A percentile compares a stretch with the other conserved stretches of the same genome.
phyloP scores from a whole-genome alignment of 64 coral and sea anemone species.

The Orbicella faveolata region DNA sequence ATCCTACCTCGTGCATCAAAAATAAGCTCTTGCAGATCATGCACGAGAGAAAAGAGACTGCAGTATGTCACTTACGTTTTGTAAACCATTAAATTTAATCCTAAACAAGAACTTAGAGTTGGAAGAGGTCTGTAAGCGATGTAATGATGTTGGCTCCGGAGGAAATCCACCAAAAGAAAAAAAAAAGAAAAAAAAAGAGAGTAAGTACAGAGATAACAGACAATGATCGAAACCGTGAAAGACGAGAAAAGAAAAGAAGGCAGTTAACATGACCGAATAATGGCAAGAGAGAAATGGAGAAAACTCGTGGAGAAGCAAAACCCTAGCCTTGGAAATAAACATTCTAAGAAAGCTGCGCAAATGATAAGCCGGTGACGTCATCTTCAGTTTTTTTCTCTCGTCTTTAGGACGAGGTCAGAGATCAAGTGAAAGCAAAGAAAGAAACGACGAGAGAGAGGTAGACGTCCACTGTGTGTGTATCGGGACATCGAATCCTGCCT shows the following conservation, averaged over 20 bases:
- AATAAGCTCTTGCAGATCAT: too few species aligned
- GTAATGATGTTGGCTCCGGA: slow-evolving; percentile 92
- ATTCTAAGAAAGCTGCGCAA: slow-evolving; percentile 80
- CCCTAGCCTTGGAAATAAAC: slow-evolving; percentile 86
- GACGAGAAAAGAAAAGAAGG: slow-evolving; percentile 76
- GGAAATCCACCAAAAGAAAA: slow-evolving; percentile 90
- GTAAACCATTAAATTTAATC: too few species aligned
- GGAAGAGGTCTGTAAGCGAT: slow-evolving; percentile 59
- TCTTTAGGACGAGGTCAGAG: slow-evolving; percentile 83
- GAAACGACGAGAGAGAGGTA: slow-evolving; percentile 55
- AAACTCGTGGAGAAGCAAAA: slow-evolving; percentile 84
- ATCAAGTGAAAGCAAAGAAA: slow-evolving; percentile 74
- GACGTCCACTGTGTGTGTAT: slow-evolving; percentile 11
- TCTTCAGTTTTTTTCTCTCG: slow-evolving; percentile 82
- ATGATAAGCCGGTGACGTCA: slow-evolving; percentile 55
- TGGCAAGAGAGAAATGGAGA: slow-evolving; percentile 65
- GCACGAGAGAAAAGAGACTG: too few species aligned
- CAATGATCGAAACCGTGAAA: slow-evolving; percentile 79
- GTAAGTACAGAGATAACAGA: slow-evolving; percentile 75
- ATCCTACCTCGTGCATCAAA: too few species aligned
- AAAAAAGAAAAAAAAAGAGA: slow-evolving; percentile 51
- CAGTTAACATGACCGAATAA: slow-evolving; percentile 59
- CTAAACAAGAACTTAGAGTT: neutral
- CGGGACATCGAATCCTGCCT: too few species aligned
- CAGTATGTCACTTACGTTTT: too few species aligned